Evolutionary conservation across 2,797 vertebrate species (phyloP).

Genomic region (Netta rufina): DNA sequence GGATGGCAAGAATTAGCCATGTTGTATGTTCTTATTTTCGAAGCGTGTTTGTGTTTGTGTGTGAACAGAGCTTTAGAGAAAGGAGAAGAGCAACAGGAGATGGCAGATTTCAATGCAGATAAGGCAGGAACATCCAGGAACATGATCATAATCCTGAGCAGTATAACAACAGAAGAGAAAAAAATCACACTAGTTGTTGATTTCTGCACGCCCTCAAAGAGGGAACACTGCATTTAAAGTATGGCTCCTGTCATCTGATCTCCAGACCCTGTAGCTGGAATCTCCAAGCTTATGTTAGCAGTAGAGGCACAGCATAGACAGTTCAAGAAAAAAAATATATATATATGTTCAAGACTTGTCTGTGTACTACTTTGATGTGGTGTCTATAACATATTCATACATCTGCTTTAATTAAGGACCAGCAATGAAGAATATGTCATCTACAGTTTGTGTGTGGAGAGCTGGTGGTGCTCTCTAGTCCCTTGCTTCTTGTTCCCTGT

Average conservation of each 20-base stretch:
- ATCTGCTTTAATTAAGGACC: neutral
- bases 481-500: neutral
- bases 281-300: neutral
- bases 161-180: neutral
- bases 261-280: neutral
- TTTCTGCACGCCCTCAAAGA: neutral
- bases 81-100: neutral
- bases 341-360: neutral
- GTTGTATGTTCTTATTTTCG: neutral
- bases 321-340: neutral
- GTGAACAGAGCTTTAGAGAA: neutral
- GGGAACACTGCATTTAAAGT: neutral
- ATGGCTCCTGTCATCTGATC: neutral
- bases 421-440: neutral
- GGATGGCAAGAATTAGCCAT: neutral
- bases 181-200: neutral
- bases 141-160: neutral
- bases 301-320: neutral
- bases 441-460: neutral
- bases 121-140: neutral
- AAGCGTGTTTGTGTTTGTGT: neutral
- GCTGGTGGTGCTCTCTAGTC: neutral
- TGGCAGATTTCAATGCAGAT: neutral
- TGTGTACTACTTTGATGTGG: neutral
- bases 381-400: neutral